A percentile compares a stretch with the other conserved stretches of the same genome.
These are phyloP conservation scores for Neelides folsomi DNA, from an alignment of 2,888 invertebrate genomes.

Conservation along the genomic window DNA sequence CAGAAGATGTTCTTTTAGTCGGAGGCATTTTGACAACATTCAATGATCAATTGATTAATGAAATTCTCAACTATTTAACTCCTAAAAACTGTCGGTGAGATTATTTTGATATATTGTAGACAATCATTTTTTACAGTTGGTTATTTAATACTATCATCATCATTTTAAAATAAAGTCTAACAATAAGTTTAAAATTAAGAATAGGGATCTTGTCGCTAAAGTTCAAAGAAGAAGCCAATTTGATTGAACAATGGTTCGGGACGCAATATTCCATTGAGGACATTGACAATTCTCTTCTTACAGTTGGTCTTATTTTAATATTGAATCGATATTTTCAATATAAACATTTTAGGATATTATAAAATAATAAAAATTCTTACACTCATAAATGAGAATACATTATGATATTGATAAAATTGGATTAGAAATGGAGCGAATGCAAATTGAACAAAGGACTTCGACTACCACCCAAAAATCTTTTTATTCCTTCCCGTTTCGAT, in stretches of 20 bases:
- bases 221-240: not conserved
- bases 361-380: not conserved
- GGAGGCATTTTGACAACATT: slow-evolving; percentile 68
- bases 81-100: slow-evolving; percentile 62
- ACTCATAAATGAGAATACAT: not conserved
- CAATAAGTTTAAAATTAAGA: too few species aligned
- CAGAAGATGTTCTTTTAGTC: slow-evolving; percentile 70
- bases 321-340: too few species aligned
- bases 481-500: slow-evolving; percentile 71
- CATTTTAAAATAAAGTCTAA: too few species aligned
- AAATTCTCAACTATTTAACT: slow-evolving; percentile 54
- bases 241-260: slow-evolving; percentile 1
- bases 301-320: too few species aligned
- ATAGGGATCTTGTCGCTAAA: not conserved
- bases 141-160: too few species aligned
- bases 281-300: not conserved
- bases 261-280: not conserved
- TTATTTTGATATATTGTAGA: too few species aligned
- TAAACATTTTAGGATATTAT: not conserved
- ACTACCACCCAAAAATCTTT: slow-evolving; percentile 75
- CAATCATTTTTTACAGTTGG: too few species aligned
- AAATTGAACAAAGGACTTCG: slow-evolving; percentile 51
- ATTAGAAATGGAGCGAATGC: slow-evolving; percentile 52
- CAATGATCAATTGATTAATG: slow-evolving; percentile 66
- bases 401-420: not conserved